These are phyloP conservation scores for Hiodon tergisus DNA, from an alignment of 2,113 vertebrate species.

Conservation along the genomic window DNA sequence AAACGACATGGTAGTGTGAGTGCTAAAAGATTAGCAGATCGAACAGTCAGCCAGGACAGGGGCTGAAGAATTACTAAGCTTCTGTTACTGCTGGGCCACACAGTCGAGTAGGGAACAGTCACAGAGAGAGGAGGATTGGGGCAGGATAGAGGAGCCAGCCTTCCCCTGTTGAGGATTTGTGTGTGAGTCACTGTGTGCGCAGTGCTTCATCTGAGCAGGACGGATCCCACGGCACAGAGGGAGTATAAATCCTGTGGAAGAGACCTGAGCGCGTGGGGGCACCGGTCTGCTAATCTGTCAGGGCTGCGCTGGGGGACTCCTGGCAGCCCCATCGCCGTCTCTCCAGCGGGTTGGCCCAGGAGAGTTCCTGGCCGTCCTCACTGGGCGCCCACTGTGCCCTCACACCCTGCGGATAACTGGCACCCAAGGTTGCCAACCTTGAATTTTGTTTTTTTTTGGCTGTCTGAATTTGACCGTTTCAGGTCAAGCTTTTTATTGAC, in stretches of 20 bases:
- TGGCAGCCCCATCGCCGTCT: too few relatives aligned
- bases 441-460: too few relatives aligned
- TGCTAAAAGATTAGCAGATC: too few relatives aligned
- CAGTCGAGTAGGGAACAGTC: too few relatives aligned
- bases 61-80: too few relatives aligned
- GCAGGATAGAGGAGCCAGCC: background rate
- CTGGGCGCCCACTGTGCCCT: background rate
- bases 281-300: background rate
- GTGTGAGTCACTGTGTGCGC: background rate
- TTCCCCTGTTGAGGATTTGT: slow-evolving; percentile 3
- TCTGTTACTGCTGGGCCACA: too few relatives aligned
- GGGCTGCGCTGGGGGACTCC: background rate
- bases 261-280: background rate
- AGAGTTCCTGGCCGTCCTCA: background rate
- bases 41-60: too few relatives aligned
- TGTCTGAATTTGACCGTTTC: too few relatives aligned
- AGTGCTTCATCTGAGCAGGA: background rate
- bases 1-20: too few relatives aligned
- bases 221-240: background rate
- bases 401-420: too few relatives aligned
- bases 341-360: background rate
- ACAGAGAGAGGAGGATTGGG: background rate
- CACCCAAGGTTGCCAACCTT: too few relatives aligned
- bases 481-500: too few relatives aligned
- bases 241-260: background rate